Base-by-base conservation (phyloP, 2,888 invertebrate genomes). In the Hydriomena furcata region DNA sequence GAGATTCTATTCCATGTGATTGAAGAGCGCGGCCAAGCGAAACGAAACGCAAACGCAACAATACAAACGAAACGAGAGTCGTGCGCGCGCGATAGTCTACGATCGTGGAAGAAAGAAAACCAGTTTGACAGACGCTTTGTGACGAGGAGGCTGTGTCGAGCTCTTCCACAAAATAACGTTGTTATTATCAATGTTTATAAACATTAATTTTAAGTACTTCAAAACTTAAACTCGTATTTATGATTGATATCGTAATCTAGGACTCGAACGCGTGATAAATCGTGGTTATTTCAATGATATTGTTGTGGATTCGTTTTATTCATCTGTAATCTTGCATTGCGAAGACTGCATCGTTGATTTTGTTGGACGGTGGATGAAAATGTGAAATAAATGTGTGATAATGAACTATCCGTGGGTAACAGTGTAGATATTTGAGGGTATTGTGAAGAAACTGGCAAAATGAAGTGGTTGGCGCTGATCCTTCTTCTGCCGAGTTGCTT, bases 181-280 rank as follows among this genome's bases (percentile, higher is more conserved):
- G 65, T 73, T 65, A 82, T 71, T 82, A 78, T 73, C 79, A 83
- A 76, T 90, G 88, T 90, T 88, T 84, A 84, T 84, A 80, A 83
- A 83, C 82, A 82, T 63, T 74, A 71, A 79, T 80, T 64, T 68
- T 59, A 58, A 59, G 63, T 58, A 68, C 65, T 71, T 61, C 32
- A 50, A 58, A 58, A 54, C 61, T 53, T 53, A 49, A 65, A 60
- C 44, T 42, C 53, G 46, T 63, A 40, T 71, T 65, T 34, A 68
- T 79, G 66, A 76, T 72, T 81, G 81, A 76, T 73, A 63, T 73
- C 55, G 13, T 54, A 65, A 40, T 66, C 59, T 72, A 67, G 67
- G 56, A 30, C 57, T 45, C 30, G 40, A 65, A 62, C 41, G 30
- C 41, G 49, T 53, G 32, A 38, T 62, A 65, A 56, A 65, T 67